Evolutionary conservation across 2,797 vertebrate species (phyloP), one percentile per base, ranked within the genome.

Genomic region (Ptychadena robeensis): DNA sequence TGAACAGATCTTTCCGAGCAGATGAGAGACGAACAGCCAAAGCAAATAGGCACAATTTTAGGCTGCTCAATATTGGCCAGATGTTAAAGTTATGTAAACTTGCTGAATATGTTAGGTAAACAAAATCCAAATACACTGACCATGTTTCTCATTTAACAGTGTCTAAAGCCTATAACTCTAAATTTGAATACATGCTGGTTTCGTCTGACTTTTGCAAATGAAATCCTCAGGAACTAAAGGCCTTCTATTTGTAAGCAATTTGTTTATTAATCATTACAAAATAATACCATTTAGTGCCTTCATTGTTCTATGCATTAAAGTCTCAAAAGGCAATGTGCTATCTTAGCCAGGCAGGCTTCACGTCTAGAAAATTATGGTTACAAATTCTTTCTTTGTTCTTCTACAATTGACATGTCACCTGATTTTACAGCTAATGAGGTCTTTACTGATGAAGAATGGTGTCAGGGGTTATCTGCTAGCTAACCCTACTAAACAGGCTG

Each of bases 361-460:
- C 87, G 85, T 90, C 85, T 88, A 89, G 15, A 63, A 90, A 88
- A 90, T 88, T 79, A 88, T 89, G 88, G 91, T 90, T 88, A 88
- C 88, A 88, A 93, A 94, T 93, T 94, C 84, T 32, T 92, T 91
- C 91, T 92, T 91, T 94, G 90, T 92, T 86, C 87, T 89, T 88
- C 88, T 93, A 94, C 95, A 96, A 96, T 95, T 96, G 94, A 96
- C 96, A 95, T 96, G 94, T 95, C 96, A 94, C 94, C 93, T 93
- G 94, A 28, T 61, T 97, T 96, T 93, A 95, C 94, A 93, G 95
- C 94, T 96, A 97, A 97, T 98, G 97, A 96, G 94, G 90, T 92
- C 90, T 90, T 93, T 94, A 93, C 94, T 89, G 93, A 93, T 86
- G 73, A 90, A 63, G 86, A 89, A 87, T 88, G 87, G 88, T 94